A percentile compares a stretch with the other conserved stretches of the same genome.
Evolutionary conservation across 2,113 vertebrate genomes (phyloP).

Genomic region (Malurus cyaneus): DNA sequence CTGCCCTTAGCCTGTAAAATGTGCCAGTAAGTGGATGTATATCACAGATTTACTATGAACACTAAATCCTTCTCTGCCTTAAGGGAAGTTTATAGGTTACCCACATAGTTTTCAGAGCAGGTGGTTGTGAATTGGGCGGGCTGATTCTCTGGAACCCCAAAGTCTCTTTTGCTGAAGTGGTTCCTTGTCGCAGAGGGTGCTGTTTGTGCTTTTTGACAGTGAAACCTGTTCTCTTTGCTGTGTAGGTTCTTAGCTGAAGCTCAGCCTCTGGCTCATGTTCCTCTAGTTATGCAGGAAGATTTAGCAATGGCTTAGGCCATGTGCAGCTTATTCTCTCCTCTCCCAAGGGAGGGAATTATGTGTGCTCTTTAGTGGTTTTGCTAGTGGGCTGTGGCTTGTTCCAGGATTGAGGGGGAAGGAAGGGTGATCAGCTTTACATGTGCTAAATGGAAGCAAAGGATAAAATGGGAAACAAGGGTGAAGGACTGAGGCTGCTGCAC

Average conservation of each 20-base stretch:
- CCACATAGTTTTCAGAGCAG: background rate
- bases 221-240: background rate
- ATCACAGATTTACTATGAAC: fast-evolving
- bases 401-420: conserved; percentile 17
- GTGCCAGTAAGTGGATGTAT: background rate
- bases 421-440: background rate
- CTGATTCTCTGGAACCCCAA: background rate
- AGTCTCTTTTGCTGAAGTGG: background rate
- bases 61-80: background rate
- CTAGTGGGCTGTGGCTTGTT: conserved; percentile 38
- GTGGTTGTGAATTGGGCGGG: background rate
- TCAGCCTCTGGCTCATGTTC: background rate
- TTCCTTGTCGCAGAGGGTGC: background rate
- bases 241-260: background rate
- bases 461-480: background rate
- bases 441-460: background rate
- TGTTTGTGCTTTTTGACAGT: background rate
- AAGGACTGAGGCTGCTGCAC: background rate
- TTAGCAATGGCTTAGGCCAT: background rate
- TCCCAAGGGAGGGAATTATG: conserved; percentile 29
- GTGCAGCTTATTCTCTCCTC: conserved; percentile 25
- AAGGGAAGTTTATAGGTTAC: background rate
- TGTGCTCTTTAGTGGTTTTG: conserved; percentile 53
- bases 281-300: background rate
- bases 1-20: background rate